A percentile compares a stretch with the other conserved stretches of the same genome.
Evolutionary conservation across 2,113 vertebrate genomes (phyloP).

Genomic region (Corvus moneduloides): DNA sequence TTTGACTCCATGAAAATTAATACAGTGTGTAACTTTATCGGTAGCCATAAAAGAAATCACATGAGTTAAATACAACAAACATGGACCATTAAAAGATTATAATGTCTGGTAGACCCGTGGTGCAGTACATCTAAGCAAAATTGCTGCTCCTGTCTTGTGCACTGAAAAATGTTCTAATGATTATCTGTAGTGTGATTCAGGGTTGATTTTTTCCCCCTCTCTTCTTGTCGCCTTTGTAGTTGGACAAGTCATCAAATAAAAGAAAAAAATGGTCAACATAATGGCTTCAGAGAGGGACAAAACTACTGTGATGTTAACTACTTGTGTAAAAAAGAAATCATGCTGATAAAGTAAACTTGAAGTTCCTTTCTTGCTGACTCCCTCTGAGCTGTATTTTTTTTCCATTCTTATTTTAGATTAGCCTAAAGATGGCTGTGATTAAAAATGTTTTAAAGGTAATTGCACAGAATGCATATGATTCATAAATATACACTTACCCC

Average conservation of each 20-base stretch:
- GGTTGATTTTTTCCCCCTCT: fast-evolving
- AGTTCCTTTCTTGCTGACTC: not conserved
- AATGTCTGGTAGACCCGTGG: not conserved
- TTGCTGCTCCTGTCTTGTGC: not conserved
- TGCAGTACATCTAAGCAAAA: not conserved
- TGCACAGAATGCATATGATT: not conserved
- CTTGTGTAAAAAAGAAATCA: not conserved
- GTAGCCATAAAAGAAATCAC: not conserved
- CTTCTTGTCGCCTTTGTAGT: not conserved
- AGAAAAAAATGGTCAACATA: not conserved
- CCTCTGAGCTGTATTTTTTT: not conserved
- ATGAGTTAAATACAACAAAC: not conserved
- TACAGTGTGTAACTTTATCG: not conserved
- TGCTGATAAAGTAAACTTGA: not conserved
- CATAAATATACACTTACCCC: not conserved
- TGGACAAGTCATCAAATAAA: not conserved
- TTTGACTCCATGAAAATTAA: not conserved
- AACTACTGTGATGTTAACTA: not conserved
- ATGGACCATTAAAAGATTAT: not conserved
- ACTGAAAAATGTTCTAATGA: not conserved
- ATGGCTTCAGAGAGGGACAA: not conserved
- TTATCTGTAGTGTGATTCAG: not conserved
- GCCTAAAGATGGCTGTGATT: not conserved
- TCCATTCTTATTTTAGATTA: not conserved
- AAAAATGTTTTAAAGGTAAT: not conserved